phyloP scores from a whole-genome alignment of 1,140 invertebrate genomes.

The Neuroterus valhalla region DNA sequence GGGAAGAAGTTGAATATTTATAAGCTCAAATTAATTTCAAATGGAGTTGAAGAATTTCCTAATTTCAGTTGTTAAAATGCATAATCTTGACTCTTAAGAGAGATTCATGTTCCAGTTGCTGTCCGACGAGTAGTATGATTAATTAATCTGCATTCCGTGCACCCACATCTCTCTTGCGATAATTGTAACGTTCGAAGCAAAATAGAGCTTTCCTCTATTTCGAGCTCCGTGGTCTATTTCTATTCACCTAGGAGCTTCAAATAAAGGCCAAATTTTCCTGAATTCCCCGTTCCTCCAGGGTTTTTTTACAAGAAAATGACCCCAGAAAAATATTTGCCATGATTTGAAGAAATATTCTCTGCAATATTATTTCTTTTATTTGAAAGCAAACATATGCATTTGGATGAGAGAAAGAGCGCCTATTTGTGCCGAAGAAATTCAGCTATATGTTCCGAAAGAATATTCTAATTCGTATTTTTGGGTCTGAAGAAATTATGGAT shows the following conservation, averaged over 20 bases:
- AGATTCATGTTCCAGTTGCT: slow-evolving; percentile 34
- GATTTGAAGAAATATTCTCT: no score
- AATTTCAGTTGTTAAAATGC: background rate
- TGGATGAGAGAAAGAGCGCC: no score
- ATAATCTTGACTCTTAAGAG: slow-evolving; percentile 35
- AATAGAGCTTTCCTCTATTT: slow-evolving; percentile 65
- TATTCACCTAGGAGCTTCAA: slow-evolving; percentile 33
- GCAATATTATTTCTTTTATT: no score
- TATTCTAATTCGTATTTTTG: no score
- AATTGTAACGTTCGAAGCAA: slow-evolving; percentile 54
- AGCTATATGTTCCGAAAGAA: no score
- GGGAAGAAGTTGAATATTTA: no score
- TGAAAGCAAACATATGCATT: no score
- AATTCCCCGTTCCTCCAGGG: background rate
- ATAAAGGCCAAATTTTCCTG: background rate
- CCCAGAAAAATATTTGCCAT: no score
- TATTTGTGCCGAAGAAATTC: no score
- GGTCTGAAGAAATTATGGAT: no score
- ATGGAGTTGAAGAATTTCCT: no score
- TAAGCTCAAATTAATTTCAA: no score
- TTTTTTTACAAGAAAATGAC: background rate
- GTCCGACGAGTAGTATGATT: slow-evolving; percentile 42
- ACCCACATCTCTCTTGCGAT: slow-evolving; percentile 51
- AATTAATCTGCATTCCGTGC: slow-evolving; percentile 50
- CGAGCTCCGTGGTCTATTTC: slow-evolving; percentile 62